Conservation (phyloP, 2,888 invertebrate species). For the Argyra leucocephala region DNA sequence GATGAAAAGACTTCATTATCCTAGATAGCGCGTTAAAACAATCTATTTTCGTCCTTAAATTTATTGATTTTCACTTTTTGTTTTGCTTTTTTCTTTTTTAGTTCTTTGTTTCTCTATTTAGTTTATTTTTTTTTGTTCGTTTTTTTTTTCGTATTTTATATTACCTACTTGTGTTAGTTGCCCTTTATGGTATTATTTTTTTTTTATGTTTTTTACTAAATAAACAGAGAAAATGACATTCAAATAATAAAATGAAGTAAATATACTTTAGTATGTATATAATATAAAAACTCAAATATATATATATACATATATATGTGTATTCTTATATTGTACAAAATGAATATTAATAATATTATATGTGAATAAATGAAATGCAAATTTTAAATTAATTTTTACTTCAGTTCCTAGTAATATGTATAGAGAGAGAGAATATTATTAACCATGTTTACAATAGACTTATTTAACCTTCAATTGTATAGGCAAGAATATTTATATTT, state of each 20-base stretch:
- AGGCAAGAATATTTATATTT: too few species aligned
- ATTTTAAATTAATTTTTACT: too few species aligned
- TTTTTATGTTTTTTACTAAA: not conserved
- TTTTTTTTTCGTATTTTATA: too few species aligned
- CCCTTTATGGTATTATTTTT: not conserved
- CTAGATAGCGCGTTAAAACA: not conserved
- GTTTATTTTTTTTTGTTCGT: too few species aligned
- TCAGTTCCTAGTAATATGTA: too few species aligned
- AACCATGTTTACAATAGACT: too few species aligned
- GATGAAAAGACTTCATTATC: not conserved
- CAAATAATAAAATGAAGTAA: not conserved
- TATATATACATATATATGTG: not conserved
- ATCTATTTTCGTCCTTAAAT: conserved; percentile 3
- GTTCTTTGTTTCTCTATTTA: too few species aligned
- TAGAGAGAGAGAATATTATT: too few species aligned
- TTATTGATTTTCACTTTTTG: not conserved
- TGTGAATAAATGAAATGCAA: too few species aligned
- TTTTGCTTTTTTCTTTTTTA: not conserved
- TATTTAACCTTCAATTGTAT: too few species aligned
- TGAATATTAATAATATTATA: too few species aligned
- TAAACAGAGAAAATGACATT: not conserved
- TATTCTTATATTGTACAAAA: not conserved
- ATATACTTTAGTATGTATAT: not conserved
- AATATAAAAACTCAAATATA: not conserved
- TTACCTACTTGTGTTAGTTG: not conserved